Evolutionary conservation across 2,113 vertebrate genomes (phyloP).

Genomic region (Siphamia tubifer): DNA sequence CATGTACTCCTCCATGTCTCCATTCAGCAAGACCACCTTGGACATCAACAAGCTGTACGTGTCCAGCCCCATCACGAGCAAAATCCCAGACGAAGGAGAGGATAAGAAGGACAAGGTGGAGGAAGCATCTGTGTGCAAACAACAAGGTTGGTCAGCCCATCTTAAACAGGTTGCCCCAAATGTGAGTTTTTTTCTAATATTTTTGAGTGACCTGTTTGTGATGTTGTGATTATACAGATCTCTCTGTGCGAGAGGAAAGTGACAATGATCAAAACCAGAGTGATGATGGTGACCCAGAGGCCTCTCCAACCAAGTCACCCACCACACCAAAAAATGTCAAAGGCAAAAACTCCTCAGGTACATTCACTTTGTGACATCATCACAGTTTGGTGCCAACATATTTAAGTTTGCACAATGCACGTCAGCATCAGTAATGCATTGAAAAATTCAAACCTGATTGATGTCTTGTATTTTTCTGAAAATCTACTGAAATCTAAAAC

Average conservation of each 20-base stretch:
- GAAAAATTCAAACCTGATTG: too few relatives aligned
- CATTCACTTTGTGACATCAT: constrained; percentile 23
- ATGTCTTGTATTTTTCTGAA: neutral
- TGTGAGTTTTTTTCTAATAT: neutral
- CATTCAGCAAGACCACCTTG: constrained; percentile 91
- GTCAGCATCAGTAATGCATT: too few relatives aligned
- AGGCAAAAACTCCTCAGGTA: constrained; percentile 92
- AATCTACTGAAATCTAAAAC: neutral
- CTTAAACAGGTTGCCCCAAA: neutral
- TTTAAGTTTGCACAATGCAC: constrained; percentile 17
- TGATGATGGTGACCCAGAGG: constrained; percentile 87
- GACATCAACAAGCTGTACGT: constrained; percentile 96
- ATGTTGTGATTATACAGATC: constrained; percentile 67
- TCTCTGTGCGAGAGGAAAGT: constrained; percentile 85
- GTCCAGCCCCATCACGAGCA: constrained; percentile 84
- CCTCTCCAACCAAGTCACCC: constrained; percentile 90
- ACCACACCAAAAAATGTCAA: constrained; percentile 90
- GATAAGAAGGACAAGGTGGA: constrained; percentile 82
- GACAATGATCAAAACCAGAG: constrained; percentile 87
- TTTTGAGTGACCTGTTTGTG: neutral
- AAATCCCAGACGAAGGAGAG: constrained; percentile 86
- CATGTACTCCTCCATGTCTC: constrained; percentile 89
- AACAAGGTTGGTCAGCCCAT: constrained; percentile 68
- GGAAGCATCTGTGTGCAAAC: constrained; percentile 76
- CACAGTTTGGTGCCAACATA: constrained; percentile 6